Conservation (phyloP, 2,888 invertebrate genomes). For the Drosophila subquinaria region DNA sequence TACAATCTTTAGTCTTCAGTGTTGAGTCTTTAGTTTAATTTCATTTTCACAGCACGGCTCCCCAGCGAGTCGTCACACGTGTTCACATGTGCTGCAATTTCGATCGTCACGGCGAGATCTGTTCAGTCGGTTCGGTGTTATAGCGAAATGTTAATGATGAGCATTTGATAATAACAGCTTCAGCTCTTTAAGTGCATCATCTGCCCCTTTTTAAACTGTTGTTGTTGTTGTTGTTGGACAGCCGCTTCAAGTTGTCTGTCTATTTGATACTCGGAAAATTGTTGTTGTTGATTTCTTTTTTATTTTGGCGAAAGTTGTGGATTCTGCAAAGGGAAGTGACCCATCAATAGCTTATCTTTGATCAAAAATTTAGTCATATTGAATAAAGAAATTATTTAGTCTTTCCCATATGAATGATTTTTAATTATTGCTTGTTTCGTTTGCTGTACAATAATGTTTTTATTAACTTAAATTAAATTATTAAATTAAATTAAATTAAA, state of each 20-base stretch:
- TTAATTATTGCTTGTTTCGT: too few species aligned
- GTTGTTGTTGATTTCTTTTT: conserved; percentile 51
- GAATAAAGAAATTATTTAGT: too few species aligned
- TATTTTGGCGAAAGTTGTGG: conserved; percentile 68
- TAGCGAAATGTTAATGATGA: conserved; percentile 70
- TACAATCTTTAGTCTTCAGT: conserved; percentile 21
- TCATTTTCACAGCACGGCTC: conserved; percentile 68
- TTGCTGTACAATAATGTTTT: too few species aligned
- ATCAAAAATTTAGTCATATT: background rate
- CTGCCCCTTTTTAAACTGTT: conserved; percentile 19
- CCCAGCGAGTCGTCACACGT: conserved; percentile 53
- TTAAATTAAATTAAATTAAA: too few species aligned
- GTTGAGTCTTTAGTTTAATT: conserved; percentile 71
- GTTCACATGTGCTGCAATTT: conserved; percentile 76
- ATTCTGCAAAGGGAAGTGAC: conserved; percentile 36
- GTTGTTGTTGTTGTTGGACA: conserved; percentile 50
- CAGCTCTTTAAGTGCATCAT: conserved; percentile 27
- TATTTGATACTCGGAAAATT: conserved; percentile 52
- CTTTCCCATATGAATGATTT: background rate
- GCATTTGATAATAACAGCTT: conserved; percentile 73
- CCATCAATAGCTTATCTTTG: background rate
- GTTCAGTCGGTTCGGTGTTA: conserved; percentile 25
- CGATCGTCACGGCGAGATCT: conserved; percentile 71
- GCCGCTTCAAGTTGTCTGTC: conserved; percentile 50
- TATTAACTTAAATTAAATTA: too few species aligned